Base-by-base conservation (phyloP, 2,888 invertebrate species). In the Unio delphinus region DNA sequence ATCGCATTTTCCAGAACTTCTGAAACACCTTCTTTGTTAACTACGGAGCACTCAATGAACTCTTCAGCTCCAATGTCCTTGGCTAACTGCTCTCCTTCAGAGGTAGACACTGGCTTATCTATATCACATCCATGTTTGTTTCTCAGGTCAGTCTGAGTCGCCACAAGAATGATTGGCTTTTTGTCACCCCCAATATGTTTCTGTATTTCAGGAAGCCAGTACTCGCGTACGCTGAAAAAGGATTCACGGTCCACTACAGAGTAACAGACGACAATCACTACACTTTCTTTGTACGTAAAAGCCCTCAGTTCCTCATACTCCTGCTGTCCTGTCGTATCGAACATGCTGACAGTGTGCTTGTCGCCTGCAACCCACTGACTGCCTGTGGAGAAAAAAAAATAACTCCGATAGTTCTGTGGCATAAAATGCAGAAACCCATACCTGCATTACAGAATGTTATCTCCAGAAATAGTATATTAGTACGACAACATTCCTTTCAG, bases 321-420 rank as follows among this genome's bases (percentile, higher is more conserved):
- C 58, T 76, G 76, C 78, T 84, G 80, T 6, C 85, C 85, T 20
- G 85, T 82, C 17, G 82, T 83, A 68, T 85, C 85, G 59, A 79
- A 82, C 20, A 85, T 78, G 58, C 80, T 81, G 63, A 85, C 76
- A 8, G 79, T 76, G 64, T 83, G 83, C 34, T 80, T 80, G 63
- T 81, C 79, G 11, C 83, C 85, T 18, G 76, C 81, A 7, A 83
- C 80, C 59, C 74, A 75, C 23, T 81, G 55, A 28, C 76, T 76
- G 26, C 81, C 83, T 80, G 76, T 63, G 72, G 76, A 62, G 45
- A 57, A 56, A 72, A 68, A 68, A 68, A 54, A 11, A 62, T 60
- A 23, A 23, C 18, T 15, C 45, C 45, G 15, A 45, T 45, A 11
- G 45, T 45, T 45, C 15, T 45, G 15, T 45, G 15, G 45, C 45